phyloP scores from a whole-genome alignment of 2,797 vertebrate genomes.

The Synaphobranchus kaupii region DNA sequence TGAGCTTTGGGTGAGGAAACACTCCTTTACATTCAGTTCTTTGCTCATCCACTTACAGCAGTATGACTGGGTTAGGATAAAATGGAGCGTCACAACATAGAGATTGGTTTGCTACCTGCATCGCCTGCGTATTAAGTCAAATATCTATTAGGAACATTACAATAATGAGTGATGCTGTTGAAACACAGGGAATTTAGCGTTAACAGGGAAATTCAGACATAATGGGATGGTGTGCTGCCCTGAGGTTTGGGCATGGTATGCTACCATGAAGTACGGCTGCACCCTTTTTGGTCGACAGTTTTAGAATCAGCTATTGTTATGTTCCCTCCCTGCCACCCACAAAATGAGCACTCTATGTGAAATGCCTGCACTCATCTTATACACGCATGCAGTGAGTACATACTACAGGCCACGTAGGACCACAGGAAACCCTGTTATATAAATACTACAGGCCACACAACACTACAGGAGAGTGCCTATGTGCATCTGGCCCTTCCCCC shows the following conservation, averaged over 20 bases:
- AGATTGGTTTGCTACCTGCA: neutral
- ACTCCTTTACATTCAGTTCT: neutral
- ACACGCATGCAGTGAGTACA: neutral
- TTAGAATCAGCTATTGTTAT: neutral
- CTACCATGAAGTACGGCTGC: neutral
- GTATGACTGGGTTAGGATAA: neutral
- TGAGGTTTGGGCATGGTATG: neutral
- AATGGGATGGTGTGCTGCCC: neutral
- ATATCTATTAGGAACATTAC: neutral
- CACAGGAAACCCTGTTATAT: neutral
- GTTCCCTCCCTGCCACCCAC: neutral
- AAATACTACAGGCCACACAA: neutral
- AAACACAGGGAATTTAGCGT: neutral
- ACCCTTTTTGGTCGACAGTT: neutral
- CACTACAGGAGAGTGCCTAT: neutral
- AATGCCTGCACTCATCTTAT: neutral
- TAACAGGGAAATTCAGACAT: neutral
- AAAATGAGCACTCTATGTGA: neutral
- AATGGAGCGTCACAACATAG: neutral
- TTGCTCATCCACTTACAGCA: neutral
- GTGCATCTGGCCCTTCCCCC: neutral
- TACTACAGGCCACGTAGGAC: neutral
- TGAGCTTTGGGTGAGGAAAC: neutral
- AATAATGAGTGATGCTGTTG: neutral
- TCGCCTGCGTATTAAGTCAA: neutral